Evolutionary conservation across 2,888 invertebrate genomes (phyloP).

Genomic region (Elaeidobius kamerunicus): DNA sequence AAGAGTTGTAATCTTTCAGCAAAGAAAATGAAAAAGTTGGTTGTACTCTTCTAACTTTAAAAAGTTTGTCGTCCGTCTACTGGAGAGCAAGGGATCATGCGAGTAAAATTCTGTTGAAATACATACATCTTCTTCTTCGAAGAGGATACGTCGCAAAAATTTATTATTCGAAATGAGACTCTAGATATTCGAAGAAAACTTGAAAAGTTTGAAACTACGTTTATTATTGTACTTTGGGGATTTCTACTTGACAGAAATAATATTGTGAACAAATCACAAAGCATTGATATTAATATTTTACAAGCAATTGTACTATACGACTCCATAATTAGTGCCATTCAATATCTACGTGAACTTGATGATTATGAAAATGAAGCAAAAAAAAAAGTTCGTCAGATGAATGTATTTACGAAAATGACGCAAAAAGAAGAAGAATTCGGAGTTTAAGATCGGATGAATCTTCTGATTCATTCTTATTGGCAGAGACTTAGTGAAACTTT

Average conservation of each 20-base stretch:
- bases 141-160: background rate
- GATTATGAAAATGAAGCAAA: background rate
- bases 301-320: no score
- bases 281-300: no score
- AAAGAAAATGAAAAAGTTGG: background rate
- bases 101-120: background rate
- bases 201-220: background rate
- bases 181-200: background rate
- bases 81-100: background rate
- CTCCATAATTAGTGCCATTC: background rate
- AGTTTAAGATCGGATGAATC: background rate
- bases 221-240: background rate
- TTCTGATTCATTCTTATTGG: no score
- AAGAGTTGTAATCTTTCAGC: background rate
- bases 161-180: background rate
- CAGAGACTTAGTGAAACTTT: no score
- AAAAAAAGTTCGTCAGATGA: background rate
- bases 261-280: background rate
- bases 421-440: background rate
- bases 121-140: background rate
- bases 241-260: background rate
- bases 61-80: background rate
- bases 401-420: no score
- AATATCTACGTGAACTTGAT: background rate
- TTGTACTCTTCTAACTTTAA: background rate